Percentiles rank a stretch among this genome's conserved stretches.
phyloP scores from a whole-genome alignment of 2,113 vertebrate species.

The Numida meleagris region DNA sequence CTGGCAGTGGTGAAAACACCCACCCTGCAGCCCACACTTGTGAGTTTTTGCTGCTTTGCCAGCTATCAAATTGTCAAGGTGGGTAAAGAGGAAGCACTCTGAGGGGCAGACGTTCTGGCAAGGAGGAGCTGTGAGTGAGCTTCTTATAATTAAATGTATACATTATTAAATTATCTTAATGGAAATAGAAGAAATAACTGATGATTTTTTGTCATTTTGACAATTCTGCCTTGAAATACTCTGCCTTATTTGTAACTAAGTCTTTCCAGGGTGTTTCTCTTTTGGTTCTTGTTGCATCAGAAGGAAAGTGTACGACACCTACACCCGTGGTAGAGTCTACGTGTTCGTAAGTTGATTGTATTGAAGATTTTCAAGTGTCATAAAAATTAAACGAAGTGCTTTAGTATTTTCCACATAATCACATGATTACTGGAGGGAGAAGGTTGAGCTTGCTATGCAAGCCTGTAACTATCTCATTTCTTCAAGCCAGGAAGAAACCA shows the following conservation, averaged over 20 bases:
- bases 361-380: background rate
- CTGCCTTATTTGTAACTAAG: background rate
- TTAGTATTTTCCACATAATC: background rate
- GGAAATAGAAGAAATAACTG: background rate
- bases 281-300: background rate
- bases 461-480: background rate
- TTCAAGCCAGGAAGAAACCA: background rate
- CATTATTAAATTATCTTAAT: background rate
- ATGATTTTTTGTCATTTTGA: background rate
- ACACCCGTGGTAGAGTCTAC: accelerated
- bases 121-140: background rate
- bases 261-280: background rate
- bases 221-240: background rate
- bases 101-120: background rate
- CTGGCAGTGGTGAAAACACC: background rate
- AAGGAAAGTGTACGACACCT: background rate
- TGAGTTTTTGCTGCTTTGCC: background rate
- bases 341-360: background rate
- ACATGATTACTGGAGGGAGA: accelerated
- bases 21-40: accelerated
- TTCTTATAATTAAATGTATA: background rate
- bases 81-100: background rate
- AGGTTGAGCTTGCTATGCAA: background rate
- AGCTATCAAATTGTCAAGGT: background rate
- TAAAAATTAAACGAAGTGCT: background rate